Evolutionary conservation across 2,888 invertebrate species (phyloP), one percentile per base, ranked within the genome.

Genomic region (Aleiodes alternator): DNA sequence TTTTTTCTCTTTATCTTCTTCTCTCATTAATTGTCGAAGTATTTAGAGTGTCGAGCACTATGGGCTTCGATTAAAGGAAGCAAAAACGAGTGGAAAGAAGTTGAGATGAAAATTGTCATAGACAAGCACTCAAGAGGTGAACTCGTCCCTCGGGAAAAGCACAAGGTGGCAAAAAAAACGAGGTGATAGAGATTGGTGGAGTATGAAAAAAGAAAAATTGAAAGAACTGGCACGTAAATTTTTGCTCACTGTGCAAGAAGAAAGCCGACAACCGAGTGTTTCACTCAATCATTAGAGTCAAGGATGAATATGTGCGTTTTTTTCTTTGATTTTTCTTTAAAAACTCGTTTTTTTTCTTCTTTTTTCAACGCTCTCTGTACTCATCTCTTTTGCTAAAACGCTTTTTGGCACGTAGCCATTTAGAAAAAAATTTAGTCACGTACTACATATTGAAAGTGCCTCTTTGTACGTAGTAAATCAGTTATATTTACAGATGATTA

Each of bases 201-300:
- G 31, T 7, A 29, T 31, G 64, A 43, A 43, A 43, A 43, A 23
- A 23, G 2, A 23, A 23, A 43, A 43, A 43, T 43, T 43, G 43
- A 43, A 8, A 16, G 23, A 51, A 59, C 51, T 71, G 69, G 43
- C 29, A 51, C 29, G 12, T n/a, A 51, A 64, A 69, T 64, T 59
- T 64, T 69, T 75, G 75, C 70, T 23, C 34, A 57, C 57, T 48
- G 50, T 56, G 71, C 75, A 75, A 34, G 34, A 34, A 34, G 64
- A 71, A 64, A 72, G 50, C 56, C 57, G 48, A 50, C 56, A 72
- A 29, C 34, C 59, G 56, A 71, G 75, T 75, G 23, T 48, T 31
- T 57, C 55, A 75, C 71, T 75, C 70, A 75, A 75, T 75, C 70
- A 75, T 70, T 70, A 64, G 64, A 64, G 43, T 64, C 43, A 64